These are phyloP conservation scores for pig (Sus scrofa) DNA, from an alignment of 2,113 vertebrate genomes.

Conservation along the genomic window DNA sequence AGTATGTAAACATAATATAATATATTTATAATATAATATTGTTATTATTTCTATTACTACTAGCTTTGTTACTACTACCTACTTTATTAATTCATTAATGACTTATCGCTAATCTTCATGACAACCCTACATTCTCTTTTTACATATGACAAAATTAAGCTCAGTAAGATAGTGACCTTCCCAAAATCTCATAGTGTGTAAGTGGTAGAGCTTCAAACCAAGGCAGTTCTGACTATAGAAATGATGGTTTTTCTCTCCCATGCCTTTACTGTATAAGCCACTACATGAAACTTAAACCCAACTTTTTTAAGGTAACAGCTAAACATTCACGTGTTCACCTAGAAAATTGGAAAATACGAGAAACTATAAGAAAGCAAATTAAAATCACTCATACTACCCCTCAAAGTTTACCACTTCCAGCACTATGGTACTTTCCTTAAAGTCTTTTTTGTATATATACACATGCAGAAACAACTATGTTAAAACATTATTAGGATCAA, in stretches of 20 bases:
- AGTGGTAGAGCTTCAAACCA: background rate
- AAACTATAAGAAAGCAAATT: conserved; percentile 3
- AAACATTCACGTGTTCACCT: background rate
- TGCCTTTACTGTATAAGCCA: background rate
- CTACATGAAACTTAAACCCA: background rate
- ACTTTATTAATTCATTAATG: background rate
- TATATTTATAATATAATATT: no score
- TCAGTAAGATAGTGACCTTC: background rate
- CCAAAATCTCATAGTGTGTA: background rate
- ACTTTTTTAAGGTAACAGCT: background rate
- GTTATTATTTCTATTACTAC: background rate
- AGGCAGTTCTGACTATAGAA: background rate
- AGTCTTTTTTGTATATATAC: background rate
- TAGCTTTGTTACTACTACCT: background rate
- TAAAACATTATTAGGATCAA: background rate
- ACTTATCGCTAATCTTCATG: background rate
- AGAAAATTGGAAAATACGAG: background rate
- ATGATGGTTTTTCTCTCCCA: background rate
- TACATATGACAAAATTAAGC: background rate
- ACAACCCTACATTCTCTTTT: background rate
- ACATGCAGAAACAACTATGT: background rate
- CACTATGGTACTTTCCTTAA: background rate
- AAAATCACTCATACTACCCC: background rate
- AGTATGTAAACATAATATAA: no score
- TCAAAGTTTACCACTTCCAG: background rate